Conservation (phyloP, 2,888 invertebrate species). For the Phalera bucephala region DNA sequence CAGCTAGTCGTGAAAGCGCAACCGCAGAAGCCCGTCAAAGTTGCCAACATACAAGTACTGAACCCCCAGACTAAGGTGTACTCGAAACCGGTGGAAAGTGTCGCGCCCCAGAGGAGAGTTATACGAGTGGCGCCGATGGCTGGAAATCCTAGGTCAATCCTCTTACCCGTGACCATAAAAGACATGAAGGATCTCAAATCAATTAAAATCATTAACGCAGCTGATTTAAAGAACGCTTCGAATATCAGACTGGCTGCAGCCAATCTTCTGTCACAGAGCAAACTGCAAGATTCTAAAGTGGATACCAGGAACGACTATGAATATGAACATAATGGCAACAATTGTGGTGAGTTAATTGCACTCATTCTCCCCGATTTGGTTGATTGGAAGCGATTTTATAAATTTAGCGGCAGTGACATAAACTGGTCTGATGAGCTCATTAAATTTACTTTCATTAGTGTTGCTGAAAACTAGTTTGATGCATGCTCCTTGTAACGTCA, state of each 20-base stretch:
- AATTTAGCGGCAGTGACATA: conserved; percentile 32
- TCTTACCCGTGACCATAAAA: conserved; percentile 87
- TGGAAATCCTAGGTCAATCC: conserved; percentile 85
- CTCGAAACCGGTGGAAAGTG: conserved; percentile 71
- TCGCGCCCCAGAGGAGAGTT: conserved; percentile 68
- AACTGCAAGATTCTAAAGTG: conserved; percentile 65
- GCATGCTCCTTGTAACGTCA: conserved; percentile 14
- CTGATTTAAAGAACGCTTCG: conserved; percentile 80
- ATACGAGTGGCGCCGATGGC: conserved; percentile 75
- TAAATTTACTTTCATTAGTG: conserved; percentile 22
- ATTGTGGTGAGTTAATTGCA: conserved; percentile 66
- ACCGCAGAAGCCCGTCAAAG: conserved; percentile 69
- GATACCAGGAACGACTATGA: conserved; percentile 63
- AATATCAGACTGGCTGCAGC: conserved; percentile 80
- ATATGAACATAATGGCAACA: conserved; percentile 58
- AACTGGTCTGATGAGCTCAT: conserved; percentile 29
- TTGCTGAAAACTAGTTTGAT: conserved; percentile 8
- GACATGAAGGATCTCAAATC: conserved; percentile 88
- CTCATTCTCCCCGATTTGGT: conserved; percentile 26
- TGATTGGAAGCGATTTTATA: conserved; percentile 49
- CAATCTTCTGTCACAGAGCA: conserved; percentile 73
- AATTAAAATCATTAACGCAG: conserved; percentile 88
- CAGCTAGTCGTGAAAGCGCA: conserved; percentile 73
- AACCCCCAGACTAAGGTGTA: conserved; percentile 71
- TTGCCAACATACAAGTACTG: conserved; percentile 71